Percentiles rank a stretch among this genome's conserved stretches.
Conservation (phyloP, 2,888 invertebrate species). For the Nasonovia ribisnigri region DNA sequence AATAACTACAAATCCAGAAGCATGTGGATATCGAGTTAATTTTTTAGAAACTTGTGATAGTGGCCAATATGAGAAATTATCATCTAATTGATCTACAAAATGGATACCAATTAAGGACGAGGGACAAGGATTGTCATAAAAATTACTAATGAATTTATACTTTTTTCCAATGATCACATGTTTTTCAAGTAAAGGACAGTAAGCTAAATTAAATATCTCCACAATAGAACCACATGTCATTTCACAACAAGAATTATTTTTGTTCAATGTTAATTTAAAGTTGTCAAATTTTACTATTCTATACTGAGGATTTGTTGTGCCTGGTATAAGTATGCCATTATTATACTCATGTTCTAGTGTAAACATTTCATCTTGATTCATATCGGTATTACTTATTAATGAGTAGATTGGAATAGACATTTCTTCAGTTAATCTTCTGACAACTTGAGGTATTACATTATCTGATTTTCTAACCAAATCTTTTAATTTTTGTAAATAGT, state of each 20-base stretch:
- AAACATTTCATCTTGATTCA: neutral
- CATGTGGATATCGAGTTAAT: slow-evolving; percentile 3
- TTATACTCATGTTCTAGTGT: neutral
- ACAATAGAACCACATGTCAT: neutral
- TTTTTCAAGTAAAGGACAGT: neutral
- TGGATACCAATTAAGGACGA: slow-evolving; percentile 24
- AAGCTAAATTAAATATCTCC: slow-evolving; percentile 11
- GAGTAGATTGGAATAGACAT: neutral
- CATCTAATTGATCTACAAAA: neutral
- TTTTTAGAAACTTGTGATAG: neutral
- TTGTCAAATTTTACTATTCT: neutral
- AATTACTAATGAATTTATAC: neutral
- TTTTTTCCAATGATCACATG: slow-evolving; percentile 7
- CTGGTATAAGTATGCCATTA: neutral
- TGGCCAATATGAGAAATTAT: slow-evolving; percentile 6
- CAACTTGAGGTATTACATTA: slow-evolving; percentile 16
- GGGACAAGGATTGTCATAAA: neutral
- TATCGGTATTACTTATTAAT: neutral
- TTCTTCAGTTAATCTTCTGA: slow-evolving; percentile 18
- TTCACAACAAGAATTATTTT: slow-evolving; percentile 21
- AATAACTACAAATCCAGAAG: slow-evolving; percentile 19
- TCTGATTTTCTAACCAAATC: neutral
- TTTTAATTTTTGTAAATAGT: slow-evolving; percentile 31
- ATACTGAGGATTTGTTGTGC: neutral
- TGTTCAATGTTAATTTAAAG: slow-evolving; percentile 1